These are phyloP conservation scores for Delia radicum DNA, from an alignment of 1,140 invertebrate genomes.

Conservation along the genomic window DNA sequence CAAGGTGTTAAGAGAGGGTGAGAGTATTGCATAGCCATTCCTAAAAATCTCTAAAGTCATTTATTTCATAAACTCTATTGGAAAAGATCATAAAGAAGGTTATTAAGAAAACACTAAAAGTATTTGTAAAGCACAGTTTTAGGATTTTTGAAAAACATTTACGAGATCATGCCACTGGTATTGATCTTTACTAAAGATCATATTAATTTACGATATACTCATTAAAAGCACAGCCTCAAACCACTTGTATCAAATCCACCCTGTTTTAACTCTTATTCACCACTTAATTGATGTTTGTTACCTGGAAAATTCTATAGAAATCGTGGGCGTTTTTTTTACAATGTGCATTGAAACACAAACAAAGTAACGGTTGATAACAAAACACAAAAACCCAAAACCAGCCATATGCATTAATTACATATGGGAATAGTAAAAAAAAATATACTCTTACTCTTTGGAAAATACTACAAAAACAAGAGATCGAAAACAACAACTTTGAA, in stretches of 20 bases:
- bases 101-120: too few species aligned
- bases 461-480: background rate
- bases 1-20: too few species aligned
- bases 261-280: background rate
- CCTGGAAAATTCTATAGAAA: background rate
- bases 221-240: background rate
- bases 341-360: background rate
- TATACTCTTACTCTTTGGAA: background rate
- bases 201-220: too few species aligned
- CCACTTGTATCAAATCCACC: background rate
- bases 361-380: background rate
- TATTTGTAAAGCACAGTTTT: too few species aligned
- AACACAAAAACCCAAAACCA: background rate
- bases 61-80: too few species aligned
- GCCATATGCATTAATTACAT: background rate
- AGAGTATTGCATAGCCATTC: too few species aligned
- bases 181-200: too few species aligned
- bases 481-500: background rate
- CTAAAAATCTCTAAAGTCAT: too few species aligned
- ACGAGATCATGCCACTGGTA: too few species aligned
- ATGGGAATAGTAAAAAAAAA: background rate
- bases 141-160: too few species aligned
- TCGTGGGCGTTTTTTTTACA: background rate
- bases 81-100: too few species aligned
- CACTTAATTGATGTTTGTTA: background rate